Conservation (phyloP, 2,888 invertebrate genomes). For the Hartigia nigra region DNA sequence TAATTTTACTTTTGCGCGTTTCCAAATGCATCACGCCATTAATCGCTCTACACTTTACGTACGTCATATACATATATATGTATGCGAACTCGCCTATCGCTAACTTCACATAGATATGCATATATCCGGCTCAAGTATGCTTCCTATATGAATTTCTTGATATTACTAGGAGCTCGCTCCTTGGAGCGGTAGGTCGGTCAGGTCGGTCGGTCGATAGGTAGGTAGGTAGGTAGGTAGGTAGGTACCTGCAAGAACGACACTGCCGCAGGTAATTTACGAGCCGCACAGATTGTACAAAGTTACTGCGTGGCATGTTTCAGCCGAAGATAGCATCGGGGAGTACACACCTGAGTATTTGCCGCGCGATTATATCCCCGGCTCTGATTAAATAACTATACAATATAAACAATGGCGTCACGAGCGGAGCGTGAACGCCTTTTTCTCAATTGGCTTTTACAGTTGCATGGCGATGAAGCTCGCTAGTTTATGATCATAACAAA, state of each 20-base stretch:
- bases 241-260: constrained; percentile 34
- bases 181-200: constrained; percentile 33
- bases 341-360: constrained; percentile 42
- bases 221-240: constrained; percentile 34
- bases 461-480: neutral
- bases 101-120: neutral
- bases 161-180: constrained; percentile 38
- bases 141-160: constrained; percentile 21
- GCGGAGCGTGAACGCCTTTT: neutral
- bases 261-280: constrained; percentile 40
- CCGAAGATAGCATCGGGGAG: constrained; percentile 40
- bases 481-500: neutral
- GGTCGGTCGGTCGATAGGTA: too few species aligned
- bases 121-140: constrained; percentile 9
- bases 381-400: constrained; percentile 45
- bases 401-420: constrained; percentile 24
- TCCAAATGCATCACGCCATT: neutral
- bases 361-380: constrained; percentile 27
- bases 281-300: constrained; percentile 42
- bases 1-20: constrained; percentile 40
- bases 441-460: neutral
- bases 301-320: constrained; percentile 43
- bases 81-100: neutral
- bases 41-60: constrained; percentile 4
- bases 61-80: neutral